Base-by-base conservation (phyloP, 2,113 vertebrate species). In the Spea bombifrons region DNA sequence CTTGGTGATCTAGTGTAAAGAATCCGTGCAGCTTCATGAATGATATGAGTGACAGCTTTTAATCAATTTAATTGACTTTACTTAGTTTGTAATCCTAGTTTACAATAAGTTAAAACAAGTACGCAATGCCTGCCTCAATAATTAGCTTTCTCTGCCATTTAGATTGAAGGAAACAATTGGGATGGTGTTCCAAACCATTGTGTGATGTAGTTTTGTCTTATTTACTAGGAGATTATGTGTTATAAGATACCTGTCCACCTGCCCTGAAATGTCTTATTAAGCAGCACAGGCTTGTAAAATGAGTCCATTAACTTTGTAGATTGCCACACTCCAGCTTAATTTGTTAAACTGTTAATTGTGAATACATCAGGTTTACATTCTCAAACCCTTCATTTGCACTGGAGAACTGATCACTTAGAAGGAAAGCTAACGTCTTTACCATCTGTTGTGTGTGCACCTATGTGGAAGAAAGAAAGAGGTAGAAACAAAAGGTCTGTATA, bases 391-490 rank as follows among this genome's bases (percentile, higher is more conserved):
- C 44, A 75, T 86, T 84, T 80, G 79, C 75, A 79, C 47, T 75
- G 67, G 79, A 78, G 82, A 74, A 72, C 75, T 82, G 64, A 82
- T 84, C 83, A 86, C 8, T 85, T 85, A 81, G 71, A 53, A 83
- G 85, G 43, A 79, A 46, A 81, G 75, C 84, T 64, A 72, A 82
- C 80, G 80, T 75, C 84, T 82, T 83, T 73, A 82, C 86, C 89
- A 83, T 87, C 87, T 88, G 88, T 78, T 84, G 75, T 84, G 76
- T 77, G 84, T 81, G 82, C 78, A 68, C 81, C 82, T 84, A 85
- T 83, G 85, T 71, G 85, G 85, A 82, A 85, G 83, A 59, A 59
- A 75, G 78, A 71, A 84, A 83, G 81, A 83, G 84, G 81, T 3
- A 81, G 17, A 65, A 67, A 86, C 81, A 57, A 83, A 73, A 82